phyloP scores from a whole-genome alignment of 2,113 vertebrate genomes.

The Todiramphus chloris region DNA sequence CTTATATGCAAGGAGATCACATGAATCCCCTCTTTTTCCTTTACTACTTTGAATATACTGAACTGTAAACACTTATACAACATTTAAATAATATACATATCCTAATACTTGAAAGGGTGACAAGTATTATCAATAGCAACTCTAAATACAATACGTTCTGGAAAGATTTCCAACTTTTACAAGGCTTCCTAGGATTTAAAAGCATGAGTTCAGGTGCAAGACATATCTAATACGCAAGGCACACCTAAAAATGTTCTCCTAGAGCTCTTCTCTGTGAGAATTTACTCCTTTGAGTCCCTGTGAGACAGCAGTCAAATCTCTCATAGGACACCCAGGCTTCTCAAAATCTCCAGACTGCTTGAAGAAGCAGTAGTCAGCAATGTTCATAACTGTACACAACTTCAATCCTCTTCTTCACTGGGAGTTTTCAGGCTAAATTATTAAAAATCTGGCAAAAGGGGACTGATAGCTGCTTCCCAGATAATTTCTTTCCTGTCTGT shows the following conservation, averaged over 20 bases:
- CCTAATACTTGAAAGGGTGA: neutral
- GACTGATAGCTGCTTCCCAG: neutral
- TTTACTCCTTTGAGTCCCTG: neutral
- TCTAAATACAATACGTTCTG: neutral
- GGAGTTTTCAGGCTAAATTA: neutral
- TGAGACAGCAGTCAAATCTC: neutral
- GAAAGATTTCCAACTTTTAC: neutral
- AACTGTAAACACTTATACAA: rapidly evolving
- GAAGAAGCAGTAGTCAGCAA: neutral
- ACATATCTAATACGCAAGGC: neutral
- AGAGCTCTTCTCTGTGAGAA: neutral
- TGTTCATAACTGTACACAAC: neutral
- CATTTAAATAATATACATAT: neutral
- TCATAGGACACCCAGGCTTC: neutral
- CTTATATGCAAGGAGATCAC: neutral
- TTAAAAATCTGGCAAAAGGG: neutral
- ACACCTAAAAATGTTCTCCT: neutral
- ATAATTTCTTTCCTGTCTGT: neutral
- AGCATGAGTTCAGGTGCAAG: neutral
- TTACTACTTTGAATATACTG: neutral
- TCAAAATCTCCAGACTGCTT: neutral
- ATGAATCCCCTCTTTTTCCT: neutral
- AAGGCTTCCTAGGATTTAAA: neutral
- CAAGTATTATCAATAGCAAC: neutral
- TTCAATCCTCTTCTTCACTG: neutral